A percentile compares a stretch with the other conserved stretches of the same genome.
These are phyloP conservation scores for Telenomus remus DNA, from an alignment of 1,140 invertebrate species.

Conservation along the genomic window DNA sequence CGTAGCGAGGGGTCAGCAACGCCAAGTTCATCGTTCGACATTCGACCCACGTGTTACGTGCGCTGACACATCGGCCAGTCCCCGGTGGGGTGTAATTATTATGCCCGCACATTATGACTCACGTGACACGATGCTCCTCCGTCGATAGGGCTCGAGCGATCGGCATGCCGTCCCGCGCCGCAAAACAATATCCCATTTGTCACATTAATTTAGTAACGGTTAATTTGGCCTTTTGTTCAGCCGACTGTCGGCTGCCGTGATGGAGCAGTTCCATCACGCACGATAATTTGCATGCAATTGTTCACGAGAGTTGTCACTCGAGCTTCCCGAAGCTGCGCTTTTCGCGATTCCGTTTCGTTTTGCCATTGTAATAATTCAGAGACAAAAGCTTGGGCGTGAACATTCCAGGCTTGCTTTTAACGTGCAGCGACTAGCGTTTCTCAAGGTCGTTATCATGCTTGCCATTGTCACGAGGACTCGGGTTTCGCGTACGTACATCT, in stretches of 20 bases:
- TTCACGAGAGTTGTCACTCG: too few species aligned
- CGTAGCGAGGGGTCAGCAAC: constrained; percentile 30
- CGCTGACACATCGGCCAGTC: constrained; percentile 42
- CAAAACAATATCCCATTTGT: not conserved
- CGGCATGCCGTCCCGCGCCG: constrained; percentile 3
- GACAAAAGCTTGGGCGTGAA: constrained; percentile 17
- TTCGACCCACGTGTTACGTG: constrained; percentile 49
- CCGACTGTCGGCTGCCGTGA: too few species aligned
- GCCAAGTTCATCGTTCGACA: constrained; percentile 53
- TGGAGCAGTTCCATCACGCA: not conserved
- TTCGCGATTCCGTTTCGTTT: too few species aligned
- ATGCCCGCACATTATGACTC: constrained; percentile 34
- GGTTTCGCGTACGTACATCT: constrained; percentile 52
- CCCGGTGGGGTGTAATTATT: constrained; percentile 46
- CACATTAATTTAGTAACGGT: not conserved
- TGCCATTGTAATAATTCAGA: too few species aligned
- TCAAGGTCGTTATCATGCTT: constrained; percentile 58
- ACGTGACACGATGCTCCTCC: constrained; percentile 30
- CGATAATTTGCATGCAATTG: too few species aligned
- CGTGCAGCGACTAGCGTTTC: constrained; percentile 49
- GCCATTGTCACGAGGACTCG: constrained; percentile 52
- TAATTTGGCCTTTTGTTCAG: too few species aligned
- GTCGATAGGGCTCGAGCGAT: constrained; percentile 14
- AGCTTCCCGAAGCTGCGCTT: too few species aligned
- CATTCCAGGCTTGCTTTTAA: constrained; percentile 3